These are phyloP conservation scores for Caenorhabditis latens DNA, from an alignment of 1,140 invertebrate genomes.

Conservation along the genomic window DNA sequence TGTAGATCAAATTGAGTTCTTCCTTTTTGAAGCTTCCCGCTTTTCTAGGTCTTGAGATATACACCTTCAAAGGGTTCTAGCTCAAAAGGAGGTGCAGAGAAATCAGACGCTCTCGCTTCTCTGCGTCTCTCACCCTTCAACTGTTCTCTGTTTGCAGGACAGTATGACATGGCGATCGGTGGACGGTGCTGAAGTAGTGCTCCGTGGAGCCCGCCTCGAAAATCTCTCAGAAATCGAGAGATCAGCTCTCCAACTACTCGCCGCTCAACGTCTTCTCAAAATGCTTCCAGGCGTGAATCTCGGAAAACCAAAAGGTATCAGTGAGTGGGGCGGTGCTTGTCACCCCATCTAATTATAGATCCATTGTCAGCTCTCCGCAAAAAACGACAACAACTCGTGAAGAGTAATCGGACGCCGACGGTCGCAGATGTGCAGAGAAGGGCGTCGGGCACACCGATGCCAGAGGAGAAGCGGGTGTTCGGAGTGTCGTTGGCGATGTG, in stretches of 20 bases:
- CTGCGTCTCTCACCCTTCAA: neutral
- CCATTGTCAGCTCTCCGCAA: slow-evolving; percentile 58
- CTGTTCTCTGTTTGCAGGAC: slow-evolving; percentile 9
- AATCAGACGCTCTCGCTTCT: too few species aligned
- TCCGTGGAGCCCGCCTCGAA: slow-evolving; percentile 54
- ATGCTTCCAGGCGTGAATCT: slow-evolving; percentile 58
- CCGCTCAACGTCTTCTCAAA: slow-evolving; percentile 30
- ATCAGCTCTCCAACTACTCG: slow-evolving; percentile 53
- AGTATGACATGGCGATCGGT: slow-evolving; percentile 62
- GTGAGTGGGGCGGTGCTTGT: neutral
- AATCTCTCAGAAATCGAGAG: slow-evolving; percentile 52
- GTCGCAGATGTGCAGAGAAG: slow-evolving; percentile 43
- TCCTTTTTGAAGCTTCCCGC: too few species aligned
- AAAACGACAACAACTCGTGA: slow-evolving; percentile 59
- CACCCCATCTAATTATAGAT: slow-evolving; percentile 11
- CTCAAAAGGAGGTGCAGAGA: too few species aligned
- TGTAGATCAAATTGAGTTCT: too few species aligned
- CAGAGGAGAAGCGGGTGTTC: slow-evolving; percentile 56
- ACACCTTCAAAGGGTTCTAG: too few species aligned
- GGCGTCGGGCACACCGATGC: slow-evolving; percentile 46
- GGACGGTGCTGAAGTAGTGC: slow-evolving; percentile 53
- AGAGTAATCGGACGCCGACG: slow-evolving; percentile 45
- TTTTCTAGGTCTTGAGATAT: too few species aligned
- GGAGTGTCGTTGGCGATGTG: slow-evolving; percentile 62
- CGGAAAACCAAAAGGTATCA: slow-evolving; percentile 39